These are phyloP conservation scores for Micoletzkya japonica DNA, from an alignment of 2,888 invertebrate species.

Conservation along the genomic window DNA sequence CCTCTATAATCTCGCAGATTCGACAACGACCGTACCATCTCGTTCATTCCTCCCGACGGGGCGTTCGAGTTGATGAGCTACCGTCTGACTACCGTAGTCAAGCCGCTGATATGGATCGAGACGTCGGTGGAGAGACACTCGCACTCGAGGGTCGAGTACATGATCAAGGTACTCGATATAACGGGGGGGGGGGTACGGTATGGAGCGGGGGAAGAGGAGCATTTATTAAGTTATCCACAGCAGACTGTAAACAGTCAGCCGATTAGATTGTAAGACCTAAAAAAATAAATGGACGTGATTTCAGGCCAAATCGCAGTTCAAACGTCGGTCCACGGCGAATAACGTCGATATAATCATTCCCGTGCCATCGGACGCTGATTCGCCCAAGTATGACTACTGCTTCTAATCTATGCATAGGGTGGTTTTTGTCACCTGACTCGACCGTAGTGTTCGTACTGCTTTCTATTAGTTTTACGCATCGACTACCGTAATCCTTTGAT, in stretches of 20 bases:
- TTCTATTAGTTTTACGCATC: too few species aligned
- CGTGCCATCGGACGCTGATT: slow-evolving; percentile 92
- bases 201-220: neutral
- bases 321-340: slow-evolving; percentile 93
- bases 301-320: slow-evolving; percentile 92
- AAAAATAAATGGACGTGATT: slow-evolving; percentile 29
- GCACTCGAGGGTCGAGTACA: slow-evolving; percentile 95
- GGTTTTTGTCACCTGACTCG: neutral
- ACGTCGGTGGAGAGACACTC: slow-evolving; percentile 95
- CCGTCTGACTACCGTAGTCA: slow-evolving; percentile 65
- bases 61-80: slow-evolving; percentile 87
- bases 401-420: neutral
- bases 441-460: too few species aligned
- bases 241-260: neutral
- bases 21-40: slow-evolving; percentile 90
- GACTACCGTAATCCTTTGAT: neutral
- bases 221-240: neutral
- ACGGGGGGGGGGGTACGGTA: neutral
- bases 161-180: slow-evolving; percentile 79
- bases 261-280: neutral
- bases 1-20: slow-evolving; percentile 72
- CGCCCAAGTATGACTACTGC: slow-evolving; percentile 76
- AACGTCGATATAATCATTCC: slow-evolving; percentile 96
- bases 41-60: slow-evolving; percentile 95
- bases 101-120: slow-evolving; percentile 97